A percentile compares a stretch with the other conserved stretches of the same genome.
Conservation (phyloP, 2,797 vertebrate species). For the Vireo griseus region DNA sequence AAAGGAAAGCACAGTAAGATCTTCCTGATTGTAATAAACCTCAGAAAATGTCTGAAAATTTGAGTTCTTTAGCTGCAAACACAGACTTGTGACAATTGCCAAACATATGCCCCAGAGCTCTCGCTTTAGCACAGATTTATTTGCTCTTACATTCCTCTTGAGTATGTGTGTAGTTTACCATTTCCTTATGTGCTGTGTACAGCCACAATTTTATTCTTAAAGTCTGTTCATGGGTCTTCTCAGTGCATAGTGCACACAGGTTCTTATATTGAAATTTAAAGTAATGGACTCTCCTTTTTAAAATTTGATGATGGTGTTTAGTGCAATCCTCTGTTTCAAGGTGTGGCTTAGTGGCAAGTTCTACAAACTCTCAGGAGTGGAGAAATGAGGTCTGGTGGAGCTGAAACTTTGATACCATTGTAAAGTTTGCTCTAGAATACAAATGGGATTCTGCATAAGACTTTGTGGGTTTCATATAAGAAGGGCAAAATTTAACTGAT, state of each 20-base stretch:
- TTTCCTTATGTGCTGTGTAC: neutral
- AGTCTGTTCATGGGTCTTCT: neutral
- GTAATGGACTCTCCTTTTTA: neutral
- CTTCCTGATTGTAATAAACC: neutral
- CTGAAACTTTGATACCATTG: slow-evolving; percentile 18
- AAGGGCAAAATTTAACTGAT: neutral
- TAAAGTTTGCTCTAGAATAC: neutral
- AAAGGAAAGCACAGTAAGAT: neutral
- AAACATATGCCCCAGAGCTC: neutral
- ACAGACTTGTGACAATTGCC: neutral
- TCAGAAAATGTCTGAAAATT: neutral
- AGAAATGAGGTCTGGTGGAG: neutral
- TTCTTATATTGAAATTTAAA: slow-evolving; percentile 6
- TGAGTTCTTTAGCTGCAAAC: neutral
- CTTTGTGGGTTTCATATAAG: neutral
- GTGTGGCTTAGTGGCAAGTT: neutral
- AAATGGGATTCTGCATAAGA: neutral
- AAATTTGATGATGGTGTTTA: neutral
- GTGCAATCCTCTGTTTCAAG: slow-evolving; percentile 13
- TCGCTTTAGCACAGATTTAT: neutral
- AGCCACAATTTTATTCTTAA: neutral
- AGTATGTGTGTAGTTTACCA: neutral
- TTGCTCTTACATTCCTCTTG: neutral
- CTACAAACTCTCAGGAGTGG: neutral
- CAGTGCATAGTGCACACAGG: neutral